Evolutionary conservation across 2,888 invertebrate genomes (phyloP), one percentile per base, ranked within the genome.

Genomic region (Leptinotarsa tumamoca): DNA sequence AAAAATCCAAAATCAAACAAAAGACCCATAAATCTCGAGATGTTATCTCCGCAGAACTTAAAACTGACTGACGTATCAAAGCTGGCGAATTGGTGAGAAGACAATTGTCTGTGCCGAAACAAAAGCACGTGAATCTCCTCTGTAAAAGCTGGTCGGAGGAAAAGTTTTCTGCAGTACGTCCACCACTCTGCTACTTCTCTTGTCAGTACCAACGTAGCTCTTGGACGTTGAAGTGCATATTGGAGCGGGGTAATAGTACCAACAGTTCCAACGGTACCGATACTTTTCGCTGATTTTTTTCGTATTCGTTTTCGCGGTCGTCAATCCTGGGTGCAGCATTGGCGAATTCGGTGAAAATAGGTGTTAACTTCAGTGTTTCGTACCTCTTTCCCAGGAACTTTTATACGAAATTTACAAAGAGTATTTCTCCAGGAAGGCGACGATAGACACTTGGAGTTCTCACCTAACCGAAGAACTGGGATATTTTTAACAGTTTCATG

Each of bases 71-170:
- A 70, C 70, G 54, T 74, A 67, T 72, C 72, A 74, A 75, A 76
- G 67, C 74, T 73, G 23, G 71, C 74, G 71, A 69, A 68, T 71
- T 75, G 63, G 71, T 70, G 71, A 72, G 76, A 76, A 69, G 63
- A 76, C 67, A 63, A 70, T 67, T 67, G 70, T 27, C 72, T 74
- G 68, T 75, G 72, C 73, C 74, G 73, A 71, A 74, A 72, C 75
- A 77, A 74, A 81, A 80, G 80, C 84, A 84, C 84, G 84, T 84
- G 84, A 84, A 84, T 81, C 80, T 81, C 81, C 84, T 81, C 80
- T 77, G 82, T 84, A 84, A 84, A 84, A 84, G 84, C 83, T 80
- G 82, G 79, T 78, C 81, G 82, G 81, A 80, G 81, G 81, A 79
- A 83, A 83, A 83, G 82, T 81, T 79, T 79, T 80, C 82, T 81